phyloP scores from a whole-genome alignment of 2,797 vertebrate species.

The Pogonophryne albipinna region DNA sequence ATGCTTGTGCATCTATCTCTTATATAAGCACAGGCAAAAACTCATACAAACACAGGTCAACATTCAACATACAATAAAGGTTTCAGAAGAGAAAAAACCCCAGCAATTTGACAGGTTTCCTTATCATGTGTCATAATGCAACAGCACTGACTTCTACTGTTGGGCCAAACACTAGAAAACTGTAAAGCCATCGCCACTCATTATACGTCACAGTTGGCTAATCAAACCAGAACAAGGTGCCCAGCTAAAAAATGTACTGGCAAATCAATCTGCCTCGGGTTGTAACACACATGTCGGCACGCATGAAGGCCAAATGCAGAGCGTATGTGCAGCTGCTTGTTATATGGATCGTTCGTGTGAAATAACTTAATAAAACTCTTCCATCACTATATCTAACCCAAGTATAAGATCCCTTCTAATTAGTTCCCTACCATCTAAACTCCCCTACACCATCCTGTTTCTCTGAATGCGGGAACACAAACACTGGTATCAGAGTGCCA shows the following conservation, averaged over 20 bases:
- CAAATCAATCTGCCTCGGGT: conserved; percentile 6
- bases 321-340: background rate
- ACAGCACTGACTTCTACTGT: background rate
- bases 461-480: conserved; percentile 44
- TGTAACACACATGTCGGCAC: conserved; percentile 1
- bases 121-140: background rate
- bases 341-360: background rate
- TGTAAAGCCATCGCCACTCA: too few relatives aligned
- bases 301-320: background rate
- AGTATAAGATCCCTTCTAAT: conserved; percentile 12
- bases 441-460: conserved; percentile 1
- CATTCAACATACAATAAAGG: background rate
- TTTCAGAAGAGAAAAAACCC: background rate
- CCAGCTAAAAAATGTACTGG: conserved; percentile 10
- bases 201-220: background rate
- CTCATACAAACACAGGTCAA: background rate
- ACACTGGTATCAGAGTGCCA: conserved; percentile 59
- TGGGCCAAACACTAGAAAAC: background rate
- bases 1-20: background rate
- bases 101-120: background rate
- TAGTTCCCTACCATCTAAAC: conserved; percentile 8
- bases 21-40: background rate
- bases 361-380: conserved; percentile 1
- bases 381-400: conserved; percentile 4
- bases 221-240: background rate